Evolutionary conservation across 2,888 invertebrate species (phyloP).

Genomic region (Coecobrya sp.): DNA sequence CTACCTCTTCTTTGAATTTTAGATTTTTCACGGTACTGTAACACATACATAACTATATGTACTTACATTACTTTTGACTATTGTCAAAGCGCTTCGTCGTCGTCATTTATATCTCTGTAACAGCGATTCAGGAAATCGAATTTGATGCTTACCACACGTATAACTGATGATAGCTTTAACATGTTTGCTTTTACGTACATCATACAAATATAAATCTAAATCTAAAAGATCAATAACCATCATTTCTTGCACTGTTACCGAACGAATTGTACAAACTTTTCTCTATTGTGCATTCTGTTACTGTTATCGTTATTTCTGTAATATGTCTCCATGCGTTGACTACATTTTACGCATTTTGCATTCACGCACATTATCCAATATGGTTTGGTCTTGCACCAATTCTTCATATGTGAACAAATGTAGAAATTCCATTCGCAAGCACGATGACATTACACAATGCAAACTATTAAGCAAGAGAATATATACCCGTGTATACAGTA

Average conservation of each 20-base stretch:
- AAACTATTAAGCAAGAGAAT: neutral
- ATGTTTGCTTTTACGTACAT: slow-evolving; percentile 6
- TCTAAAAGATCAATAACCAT: slow-evolving; percentile 71
- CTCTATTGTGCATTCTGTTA: slow-evolving; percentile 48
- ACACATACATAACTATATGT: slow-evolving; percentile 56
- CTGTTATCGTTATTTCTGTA: slow-evolving; percentile 31
- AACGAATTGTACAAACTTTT: slow-evolving; percentile 53
- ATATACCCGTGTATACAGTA: neutral
- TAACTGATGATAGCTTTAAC: neutral
- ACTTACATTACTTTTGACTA: slow-evolving; percentile 26
- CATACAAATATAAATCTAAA: neutral
- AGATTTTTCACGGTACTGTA: slow-evolving; percentile 50
- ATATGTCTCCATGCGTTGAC: slow-evolving; percentile 49
- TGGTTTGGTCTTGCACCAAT: no score
- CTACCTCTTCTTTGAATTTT: slow-evolving; percentile 43
- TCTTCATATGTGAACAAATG: no score
- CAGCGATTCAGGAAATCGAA: slow-evolving; percentile 46
- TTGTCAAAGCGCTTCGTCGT: neutral
- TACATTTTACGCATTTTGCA: slow-evolving; percentile 66
- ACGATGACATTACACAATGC: no score
- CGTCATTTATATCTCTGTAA: slow-evolving; percentile 44
- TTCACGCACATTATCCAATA: slow-evolving; percentile 59
- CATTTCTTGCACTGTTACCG: slow-evolving; percentile 55
- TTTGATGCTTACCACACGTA: slow-evolving; percentile 14
- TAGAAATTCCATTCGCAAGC: no score